Evolutionary conservation across 2,888 invertebrate species (phyloP), one percentile per base, ranked within the genome.

Genomic region (Phragmatobia fuliginosa): DNA sequence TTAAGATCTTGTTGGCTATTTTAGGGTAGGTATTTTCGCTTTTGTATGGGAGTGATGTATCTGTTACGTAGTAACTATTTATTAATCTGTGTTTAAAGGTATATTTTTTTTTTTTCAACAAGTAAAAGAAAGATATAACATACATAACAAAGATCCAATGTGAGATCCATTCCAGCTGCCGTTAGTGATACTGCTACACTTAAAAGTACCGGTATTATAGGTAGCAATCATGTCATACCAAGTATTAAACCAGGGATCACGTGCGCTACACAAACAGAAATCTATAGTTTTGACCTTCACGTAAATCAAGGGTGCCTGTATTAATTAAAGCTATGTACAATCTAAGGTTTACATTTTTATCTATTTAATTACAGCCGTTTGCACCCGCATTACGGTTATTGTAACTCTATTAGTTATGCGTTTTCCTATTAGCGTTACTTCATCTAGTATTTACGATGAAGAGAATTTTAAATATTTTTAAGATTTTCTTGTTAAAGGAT

Each of bases 101-200:
- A n/a, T n/a, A n/a, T n/a, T n/a, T n/a, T n/a, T n/a, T n/a, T n/a
- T n/a, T n/a, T n/a, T n/a, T n/a, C n/a, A n/a, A n/a, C n/a, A 62
- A 10, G 18, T 31, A 31, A 59, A 41, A 45, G 2, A 41, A 65
- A 8, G 2, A 49, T 14, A 67, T n/a, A n/a, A n/a, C 96, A 90
- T 74, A 94, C 94, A 73, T 94, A 92, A 77, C 93, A 94, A 33
- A 97, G 95, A 73, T 96, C 96, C 77, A 96, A 92, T 21, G 95
- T 96, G 0, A 96, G 94, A 83, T 97, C 96, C 87, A 96, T 96
- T 25, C 97, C 97, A 33, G 95, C 96, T 67, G 95, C 95, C 16
- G 96, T 96, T 72, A 97, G 88, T 0, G 95, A 83, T 8, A 96
- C 93, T 18, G 93, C 92, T 66, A 86, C 78, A 8, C 93, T 91